Base-by-base conservation (phyloP, 2,113 vertebrate species). In the Alosa alosa region DNA sequence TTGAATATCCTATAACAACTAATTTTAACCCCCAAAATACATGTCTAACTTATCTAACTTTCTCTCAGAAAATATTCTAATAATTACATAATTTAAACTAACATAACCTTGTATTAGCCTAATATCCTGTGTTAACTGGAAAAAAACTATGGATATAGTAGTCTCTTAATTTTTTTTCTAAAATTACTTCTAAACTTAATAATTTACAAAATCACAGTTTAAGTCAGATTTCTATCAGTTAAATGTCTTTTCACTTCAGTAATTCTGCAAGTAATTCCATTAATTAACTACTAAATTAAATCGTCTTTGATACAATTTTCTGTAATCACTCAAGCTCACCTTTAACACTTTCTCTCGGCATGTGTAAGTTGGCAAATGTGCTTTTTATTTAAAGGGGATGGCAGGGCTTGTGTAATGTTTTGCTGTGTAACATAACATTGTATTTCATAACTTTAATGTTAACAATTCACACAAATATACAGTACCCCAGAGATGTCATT, bases 21-120 rank as follows among this genome's bases (percentile, higher is more conserved):
- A 20, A 46, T 78, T 36, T 49, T 49, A 49, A 78, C 39, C 31
- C 31, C 13, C 20, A 25, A 68, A 31, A 0, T 25, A 31, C 22
- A 64, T 64, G 6, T 64, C 57, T 64, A 31, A 68, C 64, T 68
- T 25, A 8, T 0, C 64, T 68, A 11, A 31, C 64, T 60, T 60
- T 6, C n/a, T 68, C 25, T 31, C 9, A 64, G 9, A 11, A 64
- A 55, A 55, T 82, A 49, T 88, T 57, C 52, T 81, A 78, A 87
- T 72, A 82, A 50, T 75, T 15, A 85, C 44, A 83, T 36, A 39
- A 72, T 45, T 17, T 83, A 81, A 78, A 41, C 31, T 17, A 31
- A 87, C 84, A 86, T 87, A 91, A 92, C 81, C 75, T 17, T 10
- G 25, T 87, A 25, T 85, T 49, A 86, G 18, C 18, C 47, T 10